A percentile compares a stretch with the other conserved stretches of the same genome.
Conservation (phyloP, 2,113 vertebrate genomes). For the Nothoprocta pentlandii region DNA sequence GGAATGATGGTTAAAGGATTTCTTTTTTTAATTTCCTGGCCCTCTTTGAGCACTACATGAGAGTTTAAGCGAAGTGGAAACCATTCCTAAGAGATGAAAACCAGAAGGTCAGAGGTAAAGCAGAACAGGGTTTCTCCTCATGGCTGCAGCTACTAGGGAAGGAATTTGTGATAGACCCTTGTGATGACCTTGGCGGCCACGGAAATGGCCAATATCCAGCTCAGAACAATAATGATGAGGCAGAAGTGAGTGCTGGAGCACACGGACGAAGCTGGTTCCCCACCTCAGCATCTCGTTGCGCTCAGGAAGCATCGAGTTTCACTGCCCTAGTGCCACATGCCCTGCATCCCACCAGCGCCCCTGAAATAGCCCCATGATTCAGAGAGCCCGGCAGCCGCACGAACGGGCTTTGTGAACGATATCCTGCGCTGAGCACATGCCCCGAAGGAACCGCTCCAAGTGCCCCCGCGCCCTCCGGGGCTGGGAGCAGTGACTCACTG, state of each 20-base stretch:
- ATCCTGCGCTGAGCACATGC: neutral
- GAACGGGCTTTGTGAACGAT: constrained; percentile 27
- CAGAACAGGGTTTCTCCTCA: neutral
- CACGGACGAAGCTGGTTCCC: neutral
- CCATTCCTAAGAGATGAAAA: neutral
- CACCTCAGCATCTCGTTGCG: neutral
- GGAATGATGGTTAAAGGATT: neutral
- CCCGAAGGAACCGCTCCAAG: constrained; percentile 36
- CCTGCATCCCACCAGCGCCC: constrained; percentile 43
- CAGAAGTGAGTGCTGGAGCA: constrained; percentile 1
- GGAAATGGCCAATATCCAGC: neutral
- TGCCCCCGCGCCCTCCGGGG: neutral
- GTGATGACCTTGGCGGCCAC: neutral
- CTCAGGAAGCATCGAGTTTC: constrained; percentile 3
- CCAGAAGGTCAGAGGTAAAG: neutral
- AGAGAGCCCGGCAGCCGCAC: constrained; percentile 43
- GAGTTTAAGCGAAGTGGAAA: neutral
- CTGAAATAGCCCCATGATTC: constrained; percentile 58
- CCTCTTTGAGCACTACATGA: neutral
- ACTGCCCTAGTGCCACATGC: constrained; percentile 14
- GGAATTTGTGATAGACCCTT: neutral
- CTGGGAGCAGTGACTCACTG: constrained; percentile 31
- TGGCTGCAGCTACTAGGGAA: neutral
- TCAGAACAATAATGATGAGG: constrained; percentile 11
- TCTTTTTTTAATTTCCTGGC: neutral